phyloP scores from a whole-genome alignment of 2,797 vertebrate species.

The Takifugu ocellatus region DNA sequence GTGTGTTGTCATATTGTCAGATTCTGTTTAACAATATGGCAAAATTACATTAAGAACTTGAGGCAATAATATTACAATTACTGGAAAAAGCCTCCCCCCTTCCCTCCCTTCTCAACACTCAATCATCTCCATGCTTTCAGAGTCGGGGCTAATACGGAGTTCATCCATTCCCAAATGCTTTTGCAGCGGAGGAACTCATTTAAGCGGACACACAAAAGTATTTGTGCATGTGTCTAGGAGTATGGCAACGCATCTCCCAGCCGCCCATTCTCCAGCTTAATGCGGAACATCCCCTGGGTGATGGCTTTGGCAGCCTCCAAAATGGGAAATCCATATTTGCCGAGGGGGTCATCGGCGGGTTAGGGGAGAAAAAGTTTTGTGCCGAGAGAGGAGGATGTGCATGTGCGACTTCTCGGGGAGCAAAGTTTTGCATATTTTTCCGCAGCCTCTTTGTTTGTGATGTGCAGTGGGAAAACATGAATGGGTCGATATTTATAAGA shows the following conservation, averaged over 20 bases:
- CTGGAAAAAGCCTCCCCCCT: conserved; percentile 52
- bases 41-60: conserved; percentile 78
- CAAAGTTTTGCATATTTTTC: conserved; percentile 71
- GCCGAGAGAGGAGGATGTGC: conserved; percentile 59
- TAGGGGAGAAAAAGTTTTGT: conserved; percentile 76
- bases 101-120: conserved; percentile 53
- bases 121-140: conserved; percentile 76
- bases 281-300: conserved; percentile 84
- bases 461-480: conserved; percentile 66
- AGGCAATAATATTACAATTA: conserved; percentile 78
- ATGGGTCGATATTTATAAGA: conserved; percentile 69
- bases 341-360: conserved; percentile 76
- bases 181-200: conserved; percentile 79
- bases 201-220: conserved; percentile 79
- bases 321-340: conserved; percentile 82
- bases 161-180: conserved; percentile 80
- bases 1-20: conserved; percentile 77
- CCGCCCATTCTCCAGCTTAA: conserved; percentile 79
- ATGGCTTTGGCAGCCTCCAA: conserved; percentile 81
- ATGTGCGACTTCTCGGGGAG: conserved; percentile 65
- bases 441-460: conserved; percentile 59
- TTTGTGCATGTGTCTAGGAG: conserved; percentile 80
- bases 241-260: conserved; percentile 76
- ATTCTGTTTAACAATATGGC: conserved; percentile 78
- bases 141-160: conserved; percentile 75